These are phyloP conservation scores for Drosophila insularis DNA, from an alignment of 1,140 invertebrate genomes.

Conservation along the genomic window DNA sequence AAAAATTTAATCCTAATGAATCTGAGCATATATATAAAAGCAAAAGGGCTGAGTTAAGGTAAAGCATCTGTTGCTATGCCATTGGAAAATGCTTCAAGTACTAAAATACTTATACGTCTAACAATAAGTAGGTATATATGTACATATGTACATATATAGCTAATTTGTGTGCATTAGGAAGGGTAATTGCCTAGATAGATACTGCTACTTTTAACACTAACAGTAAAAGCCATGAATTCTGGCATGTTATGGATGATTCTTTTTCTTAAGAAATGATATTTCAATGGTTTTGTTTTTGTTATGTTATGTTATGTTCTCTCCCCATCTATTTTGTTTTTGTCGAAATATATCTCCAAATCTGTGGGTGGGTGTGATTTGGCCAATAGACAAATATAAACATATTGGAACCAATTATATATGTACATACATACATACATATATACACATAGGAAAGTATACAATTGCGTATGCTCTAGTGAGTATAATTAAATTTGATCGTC, in stretches of 20 bases:
- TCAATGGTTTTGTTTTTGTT: conserved; percentile 40
- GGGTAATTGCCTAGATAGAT: neutral
- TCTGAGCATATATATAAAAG: too few relatives aligned
- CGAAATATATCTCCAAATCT: conserved; percentile 3
- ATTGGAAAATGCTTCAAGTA: neutral
- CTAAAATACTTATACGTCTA: too few relatives aligned
- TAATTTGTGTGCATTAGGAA: neutral
- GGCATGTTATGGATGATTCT: conserved; percentile 59
- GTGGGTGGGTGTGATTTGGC: conserved; percentile 4
- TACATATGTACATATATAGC: neutral
- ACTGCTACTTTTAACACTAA: neutral
- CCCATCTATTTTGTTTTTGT: neutral
- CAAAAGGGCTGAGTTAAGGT: too few relatives aligned
- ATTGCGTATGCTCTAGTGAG: conserved; percentile 50
- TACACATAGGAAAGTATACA: conserved; percentile 38
- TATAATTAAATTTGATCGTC: conserved; percentile 68
- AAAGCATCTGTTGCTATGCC: too few relatives aligned
- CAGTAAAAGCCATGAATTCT: conserved; percentile 42
- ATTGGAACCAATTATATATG: conserved; percentile 46
- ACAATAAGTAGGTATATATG: neutral
- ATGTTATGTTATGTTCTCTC: conserved; percentile 1
- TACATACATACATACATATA: neutral
- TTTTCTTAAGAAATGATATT: conserved; percentile 36
- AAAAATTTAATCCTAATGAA: too few relatives aligned
- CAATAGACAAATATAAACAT: conserved; percentile 49